phyloP scores from a whole-genome alignment of 2,113 vertebrate genomes.

The Nycticebus coucang region DNA sequence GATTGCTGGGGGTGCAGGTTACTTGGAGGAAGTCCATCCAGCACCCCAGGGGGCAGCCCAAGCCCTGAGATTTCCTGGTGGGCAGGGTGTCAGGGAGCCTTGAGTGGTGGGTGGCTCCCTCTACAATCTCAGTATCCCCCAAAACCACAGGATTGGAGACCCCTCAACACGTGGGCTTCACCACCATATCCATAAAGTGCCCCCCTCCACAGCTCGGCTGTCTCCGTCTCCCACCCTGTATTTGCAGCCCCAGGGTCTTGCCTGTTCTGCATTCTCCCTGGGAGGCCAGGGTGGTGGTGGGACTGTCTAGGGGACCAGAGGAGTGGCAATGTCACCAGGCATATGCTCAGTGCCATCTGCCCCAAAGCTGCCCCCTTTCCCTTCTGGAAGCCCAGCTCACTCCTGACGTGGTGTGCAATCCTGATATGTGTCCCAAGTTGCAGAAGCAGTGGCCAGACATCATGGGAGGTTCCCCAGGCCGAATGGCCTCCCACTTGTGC shows the following conservation, averaged over 20 bases:
- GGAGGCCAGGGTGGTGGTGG: rapidly evolving
- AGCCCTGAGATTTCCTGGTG: rapidly evolving
- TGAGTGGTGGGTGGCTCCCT: no score
- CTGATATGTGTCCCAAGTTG: rapidly evolving
- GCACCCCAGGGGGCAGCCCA: rapidly evolving
- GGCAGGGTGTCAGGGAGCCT: rapidly evolving
- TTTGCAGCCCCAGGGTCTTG: rapidly evolving
- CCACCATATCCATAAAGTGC: neutral
- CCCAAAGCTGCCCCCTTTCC: rapidly evolving
- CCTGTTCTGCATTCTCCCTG: no score
- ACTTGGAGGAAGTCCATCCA: neutral
- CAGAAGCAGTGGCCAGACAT: rapidly evolving
- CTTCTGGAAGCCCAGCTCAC: rapidly evolving
- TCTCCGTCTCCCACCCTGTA: neutral
- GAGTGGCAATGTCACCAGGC: rapidly evolving
- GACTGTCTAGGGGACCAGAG: rapidly evolving
- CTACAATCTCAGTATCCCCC: rapidly evolving
- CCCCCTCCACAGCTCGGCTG: no score
- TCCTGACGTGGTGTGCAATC: rapidly evolving
- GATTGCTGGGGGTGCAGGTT: rapidly evolving
- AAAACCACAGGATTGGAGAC: neutral
- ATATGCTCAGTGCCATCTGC: rapidly evolving
- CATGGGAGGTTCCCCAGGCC: rapidly evolving
- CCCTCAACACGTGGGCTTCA: rapidly evolving
- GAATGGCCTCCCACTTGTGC: rapidly evolving